Evolutionary conservation across 2,113 vertebrate genomes (phyloP).

Genomic region (Conger conger): DNA sequence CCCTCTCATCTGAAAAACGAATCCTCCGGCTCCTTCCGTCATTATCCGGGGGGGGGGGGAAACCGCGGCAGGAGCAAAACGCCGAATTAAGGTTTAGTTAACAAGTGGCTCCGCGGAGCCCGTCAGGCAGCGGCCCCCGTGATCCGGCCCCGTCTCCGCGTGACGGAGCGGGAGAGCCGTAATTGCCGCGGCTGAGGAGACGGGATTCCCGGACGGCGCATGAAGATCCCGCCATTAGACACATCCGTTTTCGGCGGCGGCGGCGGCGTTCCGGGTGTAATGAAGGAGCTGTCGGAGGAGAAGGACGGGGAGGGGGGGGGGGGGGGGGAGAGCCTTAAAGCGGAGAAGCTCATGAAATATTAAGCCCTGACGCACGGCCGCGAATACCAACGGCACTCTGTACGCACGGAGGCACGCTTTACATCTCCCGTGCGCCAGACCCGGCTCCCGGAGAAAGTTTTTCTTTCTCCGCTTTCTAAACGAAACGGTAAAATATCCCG

Average conservation of each 20-base stretch:
- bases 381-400: background rate
- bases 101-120: background rate
- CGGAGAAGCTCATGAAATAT: background rate
- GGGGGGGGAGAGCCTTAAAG: background rate
- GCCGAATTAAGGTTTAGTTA: background rate
- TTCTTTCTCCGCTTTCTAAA: no score
- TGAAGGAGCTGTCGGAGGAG: background rate
- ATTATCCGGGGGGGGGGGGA: background rate
- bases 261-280: background rate
- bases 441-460: no score
- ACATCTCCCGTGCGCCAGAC: no score
- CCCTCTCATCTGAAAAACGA: background rate
- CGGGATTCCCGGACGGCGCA: background rate
- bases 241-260: background rate
- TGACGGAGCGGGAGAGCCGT: background rate
- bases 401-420: no score
- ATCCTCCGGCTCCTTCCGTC: background rate
- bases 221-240: background rate
- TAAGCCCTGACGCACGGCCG: no score
- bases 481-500: no score
- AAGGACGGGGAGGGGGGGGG: no score
- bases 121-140: background rate
- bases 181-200: background rate
- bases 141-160: background rate
- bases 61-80: background rate